Conservation (phyloP, 1,140 invertebrate species). For the Apolygus lucorum region DNA sequence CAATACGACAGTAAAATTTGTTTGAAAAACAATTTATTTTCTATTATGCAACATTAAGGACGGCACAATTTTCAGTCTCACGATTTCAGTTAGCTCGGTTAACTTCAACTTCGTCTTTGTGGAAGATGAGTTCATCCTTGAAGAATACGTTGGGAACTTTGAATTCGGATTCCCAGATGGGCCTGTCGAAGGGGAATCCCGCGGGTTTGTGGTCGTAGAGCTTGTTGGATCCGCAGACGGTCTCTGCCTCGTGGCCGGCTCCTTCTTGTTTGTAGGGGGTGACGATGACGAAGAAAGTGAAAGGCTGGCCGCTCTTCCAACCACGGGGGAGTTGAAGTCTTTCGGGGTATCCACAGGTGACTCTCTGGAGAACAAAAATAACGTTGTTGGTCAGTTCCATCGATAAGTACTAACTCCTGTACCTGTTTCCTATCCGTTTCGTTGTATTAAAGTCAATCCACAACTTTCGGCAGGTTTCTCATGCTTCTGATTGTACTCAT, state of each 20-base stretch:
- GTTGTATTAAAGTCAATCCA: too few relatives aligned
- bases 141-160: constrained; percentile 28
- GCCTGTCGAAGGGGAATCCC: constrained; percentile 32
- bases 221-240: constrained; percentile 20
- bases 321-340: constrained; percentile 59
- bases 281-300: constrained; percentile 55
- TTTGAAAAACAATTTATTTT: too few relatives aligned
- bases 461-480: too few relatives aligned
- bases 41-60: too few relatives aligned
- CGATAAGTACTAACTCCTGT: too few relatives aligned
- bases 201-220: constrained; percentile 27
- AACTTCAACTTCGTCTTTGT: constrained; percentile 21
- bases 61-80: background rate
- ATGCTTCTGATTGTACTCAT: too few relatives aligned
- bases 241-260: background rate
- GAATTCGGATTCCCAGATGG: constrained; percentile 23
- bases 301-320: constrained; percentile 50
- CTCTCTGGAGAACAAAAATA: background rate
- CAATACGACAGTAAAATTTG: too few relatives aligned
- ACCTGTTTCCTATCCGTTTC: too few relatives aligned
- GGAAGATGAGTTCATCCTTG: constrained; percentile 27
- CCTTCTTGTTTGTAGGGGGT: constrained; percentile 38
- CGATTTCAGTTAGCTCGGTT: background rate
- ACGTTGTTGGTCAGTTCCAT: too few relatives aligned
- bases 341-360: constrained; percentile 47